Evolutionary conservation across 2,888 invertebrate genomes (phyloP), one percentile per base, ranked within the genome.

Genomic region (Drosophila gaucha): DNA sequence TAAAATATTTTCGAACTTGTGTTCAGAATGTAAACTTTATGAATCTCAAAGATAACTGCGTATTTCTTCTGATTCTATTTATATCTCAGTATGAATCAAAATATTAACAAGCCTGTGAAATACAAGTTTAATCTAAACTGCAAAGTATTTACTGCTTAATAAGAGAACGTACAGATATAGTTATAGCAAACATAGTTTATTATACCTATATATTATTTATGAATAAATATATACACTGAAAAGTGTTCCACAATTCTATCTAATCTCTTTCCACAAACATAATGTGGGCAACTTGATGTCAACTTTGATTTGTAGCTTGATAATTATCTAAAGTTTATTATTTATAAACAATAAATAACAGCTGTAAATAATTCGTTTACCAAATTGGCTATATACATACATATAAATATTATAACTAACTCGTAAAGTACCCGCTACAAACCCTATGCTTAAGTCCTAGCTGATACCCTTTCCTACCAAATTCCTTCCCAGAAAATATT

Each of bases 311-410:
- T 59, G 54, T 67, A 47, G 59, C 36, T 51, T 51, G 55, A 51
- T 43, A 67, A 66, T 52, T 30, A 43, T 58, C 31, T 22, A 18
- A 38, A 55, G 31, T 24, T 3, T 60, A 24, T 12, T 38, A 57
- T 38, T 31, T 12, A 31, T 30, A 57, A 30, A 10, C 20, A 59
- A 47, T 55, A 55, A 60, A 33, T 55, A 41, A 46, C 43, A 68
- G 26, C 20, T 79, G 78, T 76, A 67, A 39, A 80, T 67, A 76
- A 80, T 18, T 31, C 12, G 31, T 62, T 64, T 67, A 60, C 38
- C 18, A 49, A 64, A 78, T 78, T 79, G 76, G 76, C 50, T 43
- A 39, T 51, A 59, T 54, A 30, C n/a, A n/a, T n/a, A n/a, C n/a
- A n/a, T n/a, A n/a, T n/a, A n/a, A n/a, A n/a, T 69, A 47, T 58